Percentiles rank a stretch among this genome's conserved stretches.
phyloP scores from a whole-genome alignment of 1,140 invertebrate genomes.

The Dreissena polymorpha region DNA sequence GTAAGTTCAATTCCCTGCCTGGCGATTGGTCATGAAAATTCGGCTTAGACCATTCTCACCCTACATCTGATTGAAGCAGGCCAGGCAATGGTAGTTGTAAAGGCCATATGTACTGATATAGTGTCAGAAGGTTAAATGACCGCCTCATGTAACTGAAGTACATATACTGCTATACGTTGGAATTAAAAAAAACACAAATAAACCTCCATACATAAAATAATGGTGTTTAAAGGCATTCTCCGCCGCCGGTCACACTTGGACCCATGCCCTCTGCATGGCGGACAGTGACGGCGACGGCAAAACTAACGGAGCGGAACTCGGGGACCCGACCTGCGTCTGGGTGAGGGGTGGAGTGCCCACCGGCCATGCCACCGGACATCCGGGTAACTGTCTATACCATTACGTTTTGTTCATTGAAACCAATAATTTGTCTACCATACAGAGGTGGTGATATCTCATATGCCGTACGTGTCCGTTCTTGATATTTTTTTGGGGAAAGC shows the following conservation, averaged over 20 bases:
- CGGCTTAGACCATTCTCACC: no score
- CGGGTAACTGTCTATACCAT: neutral
- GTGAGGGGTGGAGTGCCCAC: neutral
- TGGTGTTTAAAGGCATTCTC: neutral
- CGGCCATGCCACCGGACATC: slow-evolving; percentile 3
- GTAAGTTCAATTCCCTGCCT: no score
- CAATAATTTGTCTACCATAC: no score
- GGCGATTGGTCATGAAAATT: no score
- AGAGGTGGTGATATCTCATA: no score
- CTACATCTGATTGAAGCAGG: neutral
- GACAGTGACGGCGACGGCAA: slow-evolving; percentile 23
- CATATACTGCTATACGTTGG: no score
- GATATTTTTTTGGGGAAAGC: no score
- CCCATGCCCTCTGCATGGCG: neutral
- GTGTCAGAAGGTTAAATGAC: neutral
- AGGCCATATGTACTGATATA: neutral
- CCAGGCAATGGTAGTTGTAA: neutral
- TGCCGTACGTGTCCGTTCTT: no score
- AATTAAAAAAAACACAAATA: neutral
- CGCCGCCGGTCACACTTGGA: neutral
- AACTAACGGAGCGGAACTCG: neutral
- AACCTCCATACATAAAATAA: neutral
- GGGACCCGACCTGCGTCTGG: slow-evolving; percentile 11
- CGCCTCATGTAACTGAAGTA: neutral
- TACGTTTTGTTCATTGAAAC: no score